Evolutionary conservation across 2,797 vertebrate genomes (phyloP).

Genomic region (Crocidura indochinensis): DNA sequence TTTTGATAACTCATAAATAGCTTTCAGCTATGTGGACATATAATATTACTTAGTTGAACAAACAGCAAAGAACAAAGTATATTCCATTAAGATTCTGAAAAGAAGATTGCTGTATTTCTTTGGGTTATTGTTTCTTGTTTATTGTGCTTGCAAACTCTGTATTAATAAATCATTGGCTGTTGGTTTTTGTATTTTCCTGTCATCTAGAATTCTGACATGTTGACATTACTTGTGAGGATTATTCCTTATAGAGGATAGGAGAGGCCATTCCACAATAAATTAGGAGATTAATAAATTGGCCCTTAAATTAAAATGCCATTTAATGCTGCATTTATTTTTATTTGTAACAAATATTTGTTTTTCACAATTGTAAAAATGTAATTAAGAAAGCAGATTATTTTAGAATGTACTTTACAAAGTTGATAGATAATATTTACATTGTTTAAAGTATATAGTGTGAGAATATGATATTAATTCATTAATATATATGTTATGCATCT

Average conservation of each 20-base stretch:
- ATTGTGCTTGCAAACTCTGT: background rate
- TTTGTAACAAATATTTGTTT: conserved; percentile 65
- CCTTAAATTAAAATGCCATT: conserved; percentile 58
- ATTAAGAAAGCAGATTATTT: conserved; percentile 62
- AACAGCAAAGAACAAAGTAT: conserved; percentile 41
- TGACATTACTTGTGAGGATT: conserved; percentile 63
- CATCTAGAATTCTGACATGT: conserved; percentile 67
- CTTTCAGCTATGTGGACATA: background rate
- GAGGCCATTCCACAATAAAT: background rate
- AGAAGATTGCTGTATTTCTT: background rate
- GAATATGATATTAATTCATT: background rate
- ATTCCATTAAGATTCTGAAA: background rate
- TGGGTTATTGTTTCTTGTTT: conserved; percentile 63
- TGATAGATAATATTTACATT: background rate
- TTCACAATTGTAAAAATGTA: conserved; percentile 48
- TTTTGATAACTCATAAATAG: conserved; percentile 11
- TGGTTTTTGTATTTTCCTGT: conserved; percentile 64
- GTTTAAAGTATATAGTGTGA: conserved; percentile 1
- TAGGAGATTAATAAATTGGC: conserved; percentile 45
- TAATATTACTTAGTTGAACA: conserved; percentile 4
- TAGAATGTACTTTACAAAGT: conserved; percentile 27
- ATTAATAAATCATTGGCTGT: background rate
- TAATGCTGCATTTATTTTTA: conserved; percentile 39
- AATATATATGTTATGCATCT: background rate
- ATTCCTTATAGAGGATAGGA: conserved; percentile 27